Evolutionary conservation across 2,113 vertebrate genomes (phyloP).

Genomic region (Callaeas wilsoni): DNA sequence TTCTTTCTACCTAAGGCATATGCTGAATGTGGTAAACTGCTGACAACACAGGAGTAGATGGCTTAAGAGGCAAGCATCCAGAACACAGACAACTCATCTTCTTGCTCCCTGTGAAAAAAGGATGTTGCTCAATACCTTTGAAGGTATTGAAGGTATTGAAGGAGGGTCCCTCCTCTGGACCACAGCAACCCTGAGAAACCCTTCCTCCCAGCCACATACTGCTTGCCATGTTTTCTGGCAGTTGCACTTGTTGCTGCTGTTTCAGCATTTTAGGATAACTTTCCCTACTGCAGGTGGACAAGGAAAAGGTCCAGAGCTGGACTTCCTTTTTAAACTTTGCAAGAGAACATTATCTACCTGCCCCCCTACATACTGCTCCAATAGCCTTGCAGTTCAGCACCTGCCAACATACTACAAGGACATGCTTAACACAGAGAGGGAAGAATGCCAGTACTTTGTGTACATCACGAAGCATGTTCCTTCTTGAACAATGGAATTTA

Average conservation of each 20-base stretch:
- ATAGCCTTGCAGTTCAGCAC: not conserved
- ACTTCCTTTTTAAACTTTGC: not conserved
- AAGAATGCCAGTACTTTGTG: not conserved
- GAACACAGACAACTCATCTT: not conserved
- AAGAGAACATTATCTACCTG: not conserved
- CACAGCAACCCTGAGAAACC: not conserved
- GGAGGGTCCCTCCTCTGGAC: not conserved
- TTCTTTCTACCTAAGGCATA: not conserved
- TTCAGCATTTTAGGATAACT: not conserved
- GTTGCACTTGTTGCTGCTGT: not conserved
- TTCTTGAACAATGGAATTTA: not conserved
- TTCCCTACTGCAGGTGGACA: not conserved
- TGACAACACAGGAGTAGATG: not conserved
- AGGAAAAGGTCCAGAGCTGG: not conserved
- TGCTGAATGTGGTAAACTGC: not conserved
- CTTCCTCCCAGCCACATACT: not conserved
- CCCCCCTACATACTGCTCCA: not conserved
- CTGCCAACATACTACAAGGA: not conserved
- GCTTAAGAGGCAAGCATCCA: not conserved
- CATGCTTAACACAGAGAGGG: not conserved
- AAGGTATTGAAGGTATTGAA: too few relatives aligned
- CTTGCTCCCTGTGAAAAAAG: not conserved
- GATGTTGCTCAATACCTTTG: not conserved
- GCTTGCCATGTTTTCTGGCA: not conserved
- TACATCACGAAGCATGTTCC: not conserved